Evolutionary conservation across 2,113 vertebrate genomes (phyloP), one percentile per base, ranked within the genome.

Genomic region (Rhinolophus sinicus): DNA sequence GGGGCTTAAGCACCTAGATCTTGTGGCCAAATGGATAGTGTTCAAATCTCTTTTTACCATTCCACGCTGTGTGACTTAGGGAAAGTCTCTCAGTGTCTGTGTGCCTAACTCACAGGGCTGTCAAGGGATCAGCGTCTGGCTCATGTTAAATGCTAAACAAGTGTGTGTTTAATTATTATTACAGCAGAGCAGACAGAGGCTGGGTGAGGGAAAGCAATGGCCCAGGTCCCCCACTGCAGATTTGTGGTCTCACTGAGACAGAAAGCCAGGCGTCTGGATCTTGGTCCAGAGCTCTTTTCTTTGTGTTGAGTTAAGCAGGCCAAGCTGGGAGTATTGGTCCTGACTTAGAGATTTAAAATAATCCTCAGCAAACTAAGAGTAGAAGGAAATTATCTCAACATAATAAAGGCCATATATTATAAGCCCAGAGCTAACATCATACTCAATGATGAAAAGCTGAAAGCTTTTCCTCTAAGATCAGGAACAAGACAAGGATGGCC

Each of bases 191-290:
- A 26, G 15, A 54, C 13, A 10, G 28, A 83, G 18, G 44, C 47
- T 40, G 21, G 21, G n/a, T 0, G 0, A 28, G 6, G 11, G 78
- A 4, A 5, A 30, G 15, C 8, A 11, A 58, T 38, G 54, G 19
- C 15, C 38, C 1, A 8, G n/a, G 64, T 1, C 80, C 15, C 35
- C 38, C 28, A 21, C 14, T 65, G 33, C 40, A 62, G 76, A 47
- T 40, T 54, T 14, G 15, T 2, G 33, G 85, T 15, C 13, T n/a
- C 67, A 18, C 3, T 1, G n/a, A 70, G n/a, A 28, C 47, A 2
- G 22, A n/a, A n/a, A 86, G 54, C 33, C 6, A 10, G 58, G 44
- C 22, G 18, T 72, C 33, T 38, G 40, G 35, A 21, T 50, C 44
- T 30, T 9, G 35, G 54, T 30, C 38, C n/a, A 38, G 24, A 26